Evolutionary conservation across 2,888 invertebrate genomes (phyloP), one percentile per base, ranked within the genome.

Genomic region (Sarcophaga caerulescens): DNA sequence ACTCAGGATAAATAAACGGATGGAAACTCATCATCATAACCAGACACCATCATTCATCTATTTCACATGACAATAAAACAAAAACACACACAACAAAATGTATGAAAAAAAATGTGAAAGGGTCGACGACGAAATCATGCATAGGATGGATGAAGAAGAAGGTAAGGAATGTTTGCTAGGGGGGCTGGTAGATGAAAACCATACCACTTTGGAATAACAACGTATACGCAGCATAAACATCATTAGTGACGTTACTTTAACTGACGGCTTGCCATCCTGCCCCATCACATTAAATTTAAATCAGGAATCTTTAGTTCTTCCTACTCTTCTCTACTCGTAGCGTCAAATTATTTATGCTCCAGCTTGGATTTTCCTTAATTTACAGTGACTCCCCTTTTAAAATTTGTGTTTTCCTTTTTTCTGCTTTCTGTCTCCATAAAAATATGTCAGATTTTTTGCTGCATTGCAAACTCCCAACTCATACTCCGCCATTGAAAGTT

Each of bases 1-100:
- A 12, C 14, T 23, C n/a, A 19, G 14, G 52, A 52, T 52, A 52
- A 52, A 52, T 52, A 52, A 52, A 52, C 6, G 57, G 68, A 66
- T 68, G 0, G 45, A 85, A 80, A 85, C 52, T 60, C 77, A 74
- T 81, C 77, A 77, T 81, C 80, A 74, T 77, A 83, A 77, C 79
- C 79, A 73, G 69, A 80, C 85, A 83, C 79, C 76, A 80, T 85
- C 76, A 35, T 8, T 35, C 68, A 73, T 82, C 63, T 60, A 66
- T 68, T 47, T 45, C 68, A 76, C 44, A 80, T 73, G 23, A 60
- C 25, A 66, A 66, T 63, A 74, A 70, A 70, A 66, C 66, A 75
- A 25, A 57, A n/a, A 12, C 59, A 80, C n/a, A n/a, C n/a, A 52
- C 19, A 47, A 52, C 17, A 52, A 52, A 14, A 5, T 52, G 52